Evolutionary conservation across 2,797 vertebrate species (phyloP), one percentile per base, ranked within the genome.

Genomic region (Miichthys miiuy): DNA sequence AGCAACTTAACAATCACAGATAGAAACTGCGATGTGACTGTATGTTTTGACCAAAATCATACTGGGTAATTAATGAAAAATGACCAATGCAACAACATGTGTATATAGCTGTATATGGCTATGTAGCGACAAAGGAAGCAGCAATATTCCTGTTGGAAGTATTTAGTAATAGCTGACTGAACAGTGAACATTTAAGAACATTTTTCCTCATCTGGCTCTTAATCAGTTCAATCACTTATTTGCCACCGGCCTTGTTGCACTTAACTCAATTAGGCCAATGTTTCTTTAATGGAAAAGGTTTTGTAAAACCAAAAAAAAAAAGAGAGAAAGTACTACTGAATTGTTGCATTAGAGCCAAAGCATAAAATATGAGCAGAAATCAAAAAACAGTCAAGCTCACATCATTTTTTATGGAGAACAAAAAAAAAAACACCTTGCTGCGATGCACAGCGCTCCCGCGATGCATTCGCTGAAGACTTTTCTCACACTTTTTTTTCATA

Each of bases 401-500:
- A 12, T 69, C 3, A 46, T 66, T 56, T 67, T 68, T 70, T 61
- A 34, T 14, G 62, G 25, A 20, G 54, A 78, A 54, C 54, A 63
- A 68, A 74, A 61, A 75, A 70, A 47, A 38, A 54, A 77, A 23
- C 67, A 71, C 50, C 46, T 50, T 17, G 50, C 56, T 71, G 68
- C 51, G 46, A 72, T n/a, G 64, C 61, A 66, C 52, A 57, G 46
- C 1, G 55, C 75, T 83, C 82, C 84, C 72, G 56, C 21, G 75
- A 86, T 79, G 81, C 83, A 69, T 86, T 89, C 72, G 71, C 87
- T 42, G 68, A 68, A 83, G 81, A 84, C 86, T 85, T 88, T 80
- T 86, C 88, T 79, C 77, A 86, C 84, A 86, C 84, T 30, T 86
- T 86, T 30, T 38, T 86, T 86, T 84, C 75, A 81, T 86, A 73